Evolutionary conservation across 1,140 invertebrate species (phyloP).

Genomic region (Tetramorium simillimum): DNA sequence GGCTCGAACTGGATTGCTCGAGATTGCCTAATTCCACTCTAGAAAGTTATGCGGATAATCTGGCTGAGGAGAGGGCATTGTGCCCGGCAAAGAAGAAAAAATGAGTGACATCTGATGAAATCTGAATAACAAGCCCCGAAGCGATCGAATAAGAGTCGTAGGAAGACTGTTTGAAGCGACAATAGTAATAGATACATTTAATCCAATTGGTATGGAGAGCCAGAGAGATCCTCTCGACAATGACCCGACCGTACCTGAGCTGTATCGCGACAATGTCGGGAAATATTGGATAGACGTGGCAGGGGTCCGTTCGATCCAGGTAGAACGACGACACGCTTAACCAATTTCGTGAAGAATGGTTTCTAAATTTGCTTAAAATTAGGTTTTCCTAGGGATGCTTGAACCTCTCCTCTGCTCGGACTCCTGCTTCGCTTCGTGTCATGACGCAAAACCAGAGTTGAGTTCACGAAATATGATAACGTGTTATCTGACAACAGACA

Average conservation of each 20-base stretch:
- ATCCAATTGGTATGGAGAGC: conserved; percentile 69
- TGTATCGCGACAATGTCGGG: conserved; percentile 62
- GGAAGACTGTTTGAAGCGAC: conserved; percentile 22
- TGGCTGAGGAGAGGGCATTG: conserved; percentile 24
- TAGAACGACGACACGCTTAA: conserved; percentile 71
- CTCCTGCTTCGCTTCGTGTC: conserved; percentile 26
- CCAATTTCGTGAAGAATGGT: conserved; percentile 69
- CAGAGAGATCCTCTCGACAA: conserved; percentile 37
- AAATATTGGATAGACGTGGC: conserved; percentile 73
- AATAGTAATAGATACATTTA: conserved; percentile 75
- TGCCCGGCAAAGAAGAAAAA: conserved; percentile 5
- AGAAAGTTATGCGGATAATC: conserved; percentile 68
- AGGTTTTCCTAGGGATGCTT: conserved; percentile 1
- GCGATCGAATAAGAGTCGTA: neutral
- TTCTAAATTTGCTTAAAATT: conserved; percentile 75
- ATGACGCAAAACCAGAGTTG: conserved; percentile 26
- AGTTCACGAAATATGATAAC: neutral
- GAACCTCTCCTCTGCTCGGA: conserved; percentile 3
- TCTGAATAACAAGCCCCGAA: conserved; percentile 48
- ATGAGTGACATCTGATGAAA: conserved; percentile 61
- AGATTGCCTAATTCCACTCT: conserved; percentile 54
- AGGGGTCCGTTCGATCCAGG: conserved; percentile 32
- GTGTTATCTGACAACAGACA: neutral
- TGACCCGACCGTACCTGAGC: conserved; percentile 58
- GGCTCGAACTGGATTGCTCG: conserved; percentile 18